A percentile compares a stretch with the other conserved stretches of the same genome.
phyloP scores from a whole-genome alignment of 2,113 vertebrate genomes.

The Odocoileus virginianus region DNA sequence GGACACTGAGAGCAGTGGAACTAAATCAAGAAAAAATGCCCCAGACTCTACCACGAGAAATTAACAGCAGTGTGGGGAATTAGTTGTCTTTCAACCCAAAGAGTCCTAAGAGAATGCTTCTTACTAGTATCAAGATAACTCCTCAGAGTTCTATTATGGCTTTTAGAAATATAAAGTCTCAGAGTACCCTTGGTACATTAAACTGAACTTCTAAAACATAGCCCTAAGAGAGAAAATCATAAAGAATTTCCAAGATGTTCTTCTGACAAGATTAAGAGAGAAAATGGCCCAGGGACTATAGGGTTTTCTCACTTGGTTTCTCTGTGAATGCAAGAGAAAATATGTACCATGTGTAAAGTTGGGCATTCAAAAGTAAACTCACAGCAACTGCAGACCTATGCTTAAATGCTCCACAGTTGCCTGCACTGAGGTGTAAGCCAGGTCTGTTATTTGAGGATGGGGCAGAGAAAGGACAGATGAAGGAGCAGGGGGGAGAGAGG shows the following conservation, averaged over 20 bases:
- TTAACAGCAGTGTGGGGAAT: not conserved
- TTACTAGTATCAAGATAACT: not conserved
- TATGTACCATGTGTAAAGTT: rapidly evolving
- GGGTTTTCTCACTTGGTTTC: not conserved
- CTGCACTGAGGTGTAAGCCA: not conserved
- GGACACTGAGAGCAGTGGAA: not conserved
- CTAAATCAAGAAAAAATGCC: not conserved
- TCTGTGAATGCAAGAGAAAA: not conserved
- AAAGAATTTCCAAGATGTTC: not conserved
- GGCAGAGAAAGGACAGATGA: not conserved
- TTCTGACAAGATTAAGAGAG: not conserved
- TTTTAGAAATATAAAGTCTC: not conserved
- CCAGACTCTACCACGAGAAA: not conserved
- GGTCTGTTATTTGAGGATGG: not conserved
- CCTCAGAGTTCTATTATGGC: not conserved
- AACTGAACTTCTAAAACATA: not conserved
- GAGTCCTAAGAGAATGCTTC: not conserved
- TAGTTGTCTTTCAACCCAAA: not conserved
- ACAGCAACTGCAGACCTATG: not conserved
- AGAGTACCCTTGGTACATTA: not conserved
- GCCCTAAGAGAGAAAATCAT: not conserved
- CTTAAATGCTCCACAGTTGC: too few species aligned
- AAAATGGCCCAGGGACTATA: not conserved
- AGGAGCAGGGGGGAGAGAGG: too few species aligned
- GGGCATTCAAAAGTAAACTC: not conserved